Conservation (phyloP, 1,140 invertebrate species). For the Drosophila lini region DNA sequence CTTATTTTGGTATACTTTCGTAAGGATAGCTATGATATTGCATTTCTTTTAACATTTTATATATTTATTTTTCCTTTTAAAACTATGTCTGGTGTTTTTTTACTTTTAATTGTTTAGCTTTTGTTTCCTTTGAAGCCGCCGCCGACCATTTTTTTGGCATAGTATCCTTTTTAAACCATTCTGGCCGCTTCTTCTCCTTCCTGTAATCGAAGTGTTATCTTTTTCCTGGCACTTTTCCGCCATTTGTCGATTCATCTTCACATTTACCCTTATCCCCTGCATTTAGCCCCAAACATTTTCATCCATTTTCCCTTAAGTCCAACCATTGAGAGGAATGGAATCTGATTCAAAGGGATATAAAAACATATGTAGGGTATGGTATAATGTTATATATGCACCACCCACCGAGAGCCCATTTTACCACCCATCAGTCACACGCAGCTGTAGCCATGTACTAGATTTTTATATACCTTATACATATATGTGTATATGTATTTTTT, state of each 20-base stretch:
- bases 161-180: constrained; percentile 5
- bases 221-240: constrained; percentile 10
- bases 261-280: background rate
- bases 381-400: constrained; percentile 13
- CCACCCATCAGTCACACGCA: constrained; percentile 34
- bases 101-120: background rate
- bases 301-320: constrained; percentile 9
- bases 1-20: background rate
- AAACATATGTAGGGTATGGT: constrained; percentile 22
- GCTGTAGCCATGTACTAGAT: constrained; percentile 47
- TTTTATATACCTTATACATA: constrained; percentile 18
- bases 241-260: constrained; percentile 15
- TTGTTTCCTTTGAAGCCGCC: background rate
- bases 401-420: constrained; percentile 24
- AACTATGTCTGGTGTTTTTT: background rate
- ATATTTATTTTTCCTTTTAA: background rate
- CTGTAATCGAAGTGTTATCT: constrained; percentile 15
- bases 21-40: background rate
- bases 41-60: background rate
- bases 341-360: constrained; percentile 20
- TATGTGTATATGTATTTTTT: constrained; percentile 2
- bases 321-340: constrained; percentile 5
- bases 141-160: constrained; percentile 14
- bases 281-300: constrained; percentile 3
- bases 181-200: no score